Evolutionary conservation across 2,888 invertebrate genomes (phyloP).

Genomic region (Hofmannophila pseudospretella): DNA sequence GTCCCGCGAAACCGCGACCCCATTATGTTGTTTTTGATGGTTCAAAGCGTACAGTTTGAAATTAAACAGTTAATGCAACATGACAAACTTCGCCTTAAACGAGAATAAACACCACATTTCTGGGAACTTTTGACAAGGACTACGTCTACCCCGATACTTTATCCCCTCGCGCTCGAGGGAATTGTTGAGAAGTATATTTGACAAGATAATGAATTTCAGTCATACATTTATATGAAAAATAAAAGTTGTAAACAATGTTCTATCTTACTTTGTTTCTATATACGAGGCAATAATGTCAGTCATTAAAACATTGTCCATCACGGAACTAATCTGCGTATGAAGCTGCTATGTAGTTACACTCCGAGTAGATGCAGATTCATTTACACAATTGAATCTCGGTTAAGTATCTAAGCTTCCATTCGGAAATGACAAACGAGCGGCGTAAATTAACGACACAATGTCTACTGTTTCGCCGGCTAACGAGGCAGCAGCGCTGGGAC

Average conservation of each 20-base stretch:
- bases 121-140: conserved; percentile 10
- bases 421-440: conserved; percentile 22
- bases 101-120: conserved; percentile 12
- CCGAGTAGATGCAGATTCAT: no score
- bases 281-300: no score
- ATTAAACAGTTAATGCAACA: conserved; percentile 21
- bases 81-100: conserved; percentile 20
- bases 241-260: no score
- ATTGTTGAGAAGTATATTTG: conserved; percentile 12
- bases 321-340: no score
- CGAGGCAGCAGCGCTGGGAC: conserved; percentile 40
- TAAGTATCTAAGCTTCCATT: conserved; percentile 1
- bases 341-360: no score
- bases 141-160: conserved; percentile 12
- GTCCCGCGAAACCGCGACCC: not conserved
- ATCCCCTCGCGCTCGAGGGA: conserved; percentile 9
- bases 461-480: conserved; percentile 44
- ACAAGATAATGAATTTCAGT: conserved; percentile 12
- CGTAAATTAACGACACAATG: conserved; percentile 44
- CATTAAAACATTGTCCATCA: no score
- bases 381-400: conserved; percentile 4
- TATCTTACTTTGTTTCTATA: no score
- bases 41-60: conserved; percentile 11
- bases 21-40: conserved; percentile 2
- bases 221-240: not conserved